A percentile compares a stretch with the other conserved stretches of the same genome.
These are phyloP conservation scores for Acanthornis magna DNA, from an alignment of 2,797 vertebrate species.

Conservation along the genomic window DNA sequence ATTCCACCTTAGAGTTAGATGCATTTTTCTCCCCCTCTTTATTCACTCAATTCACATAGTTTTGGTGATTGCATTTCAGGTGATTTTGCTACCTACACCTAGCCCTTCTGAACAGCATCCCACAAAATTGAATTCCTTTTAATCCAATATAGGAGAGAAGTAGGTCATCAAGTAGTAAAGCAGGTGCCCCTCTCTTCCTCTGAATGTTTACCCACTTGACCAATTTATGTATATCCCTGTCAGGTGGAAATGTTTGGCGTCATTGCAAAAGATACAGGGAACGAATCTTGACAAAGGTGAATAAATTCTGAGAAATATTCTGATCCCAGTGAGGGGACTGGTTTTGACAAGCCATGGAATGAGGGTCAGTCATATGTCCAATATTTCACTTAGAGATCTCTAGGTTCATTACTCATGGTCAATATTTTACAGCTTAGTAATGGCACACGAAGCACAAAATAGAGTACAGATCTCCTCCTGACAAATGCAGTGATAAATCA, in stretches of 20 bases:
- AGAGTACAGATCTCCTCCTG: not conserved
- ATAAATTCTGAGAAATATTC: not conserved
- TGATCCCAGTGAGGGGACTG: not conserved
- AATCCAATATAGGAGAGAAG: not conserved
- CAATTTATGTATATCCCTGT: not conserved
- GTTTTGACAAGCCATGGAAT: not conserved
- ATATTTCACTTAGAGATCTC: not conserved
- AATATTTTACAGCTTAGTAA: conserved; percentile 14
- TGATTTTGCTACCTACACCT: not conserved
- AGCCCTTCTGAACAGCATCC: not conserved
- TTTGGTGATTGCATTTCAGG: not conserved
- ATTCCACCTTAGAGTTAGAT: not conserved
- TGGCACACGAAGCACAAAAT: not conserved
- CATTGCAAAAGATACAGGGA: not conserved
- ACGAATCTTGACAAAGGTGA: not conserved
- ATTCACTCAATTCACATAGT: not conserved
- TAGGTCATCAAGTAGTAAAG: not conserved
- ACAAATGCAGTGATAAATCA: not conserved
- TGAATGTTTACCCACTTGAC: not conserved
- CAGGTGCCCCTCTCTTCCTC: not conserved
- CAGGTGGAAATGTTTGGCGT: not conserved
- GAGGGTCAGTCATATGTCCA: not conserved
- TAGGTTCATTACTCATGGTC: not conserved
- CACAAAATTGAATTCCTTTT: not conserved
- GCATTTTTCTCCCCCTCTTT: not conserved